A percentile compares a stretch with the other conserved stretches of the same genome.
These are phyloP conservation scores for Emydura subglobosa DNA, from an alignment of 2,113 vertebrate genomes.

Conservation along the genomic window DNA sequence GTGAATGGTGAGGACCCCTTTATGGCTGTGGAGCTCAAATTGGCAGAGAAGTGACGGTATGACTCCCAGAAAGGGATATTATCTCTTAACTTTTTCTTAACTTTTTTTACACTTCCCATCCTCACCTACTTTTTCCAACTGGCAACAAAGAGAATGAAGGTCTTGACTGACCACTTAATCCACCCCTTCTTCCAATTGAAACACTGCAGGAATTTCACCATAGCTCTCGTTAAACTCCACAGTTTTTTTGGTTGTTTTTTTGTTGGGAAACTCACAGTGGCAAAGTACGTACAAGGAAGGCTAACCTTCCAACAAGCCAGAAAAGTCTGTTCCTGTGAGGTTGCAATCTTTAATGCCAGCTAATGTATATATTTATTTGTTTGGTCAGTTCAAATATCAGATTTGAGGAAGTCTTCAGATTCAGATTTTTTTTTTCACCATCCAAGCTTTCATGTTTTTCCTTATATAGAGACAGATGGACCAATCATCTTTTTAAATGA, in stretches of 20 bases:
- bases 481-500: slow-evolving; percentile 63
- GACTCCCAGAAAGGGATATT: not conserved
- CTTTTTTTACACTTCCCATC: not conserved
- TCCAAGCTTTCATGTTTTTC: slow-evolving; percentile 62
- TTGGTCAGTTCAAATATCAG: slow-evolving; percentile 46
- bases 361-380: slow-evolving; percentile 49
- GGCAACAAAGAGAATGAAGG: not conserved
- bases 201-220: not conserved
- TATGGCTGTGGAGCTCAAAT: not conserved
- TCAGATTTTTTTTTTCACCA: slow-evolving; percentile 59
- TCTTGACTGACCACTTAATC: not conserved
- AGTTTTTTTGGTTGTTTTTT: slow-evolving; percentile 25
- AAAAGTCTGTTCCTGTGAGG: slow-evolving; percentile 25
- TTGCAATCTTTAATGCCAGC: slow-evolving; percentile 38
- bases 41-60: not conserved
- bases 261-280: slow-evolving; percentile 40
- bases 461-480: slow-evolving; percentile 64
- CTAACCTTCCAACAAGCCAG: slow-evolving; percentile 38
- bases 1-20: not conserved
- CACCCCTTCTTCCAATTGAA: not conserved
- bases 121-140: not conserved
- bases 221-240: not conserved
- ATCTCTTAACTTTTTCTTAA: not conserved
- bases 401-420: slow-evolving; percentile 68
- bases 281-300: slow-evolving; percentile 34